These are phyloP conservation scores for Pachypsylla venusta DNA, from an alignment of 1,140 invertebrate species.

Conservation along the genomic window DNA sequence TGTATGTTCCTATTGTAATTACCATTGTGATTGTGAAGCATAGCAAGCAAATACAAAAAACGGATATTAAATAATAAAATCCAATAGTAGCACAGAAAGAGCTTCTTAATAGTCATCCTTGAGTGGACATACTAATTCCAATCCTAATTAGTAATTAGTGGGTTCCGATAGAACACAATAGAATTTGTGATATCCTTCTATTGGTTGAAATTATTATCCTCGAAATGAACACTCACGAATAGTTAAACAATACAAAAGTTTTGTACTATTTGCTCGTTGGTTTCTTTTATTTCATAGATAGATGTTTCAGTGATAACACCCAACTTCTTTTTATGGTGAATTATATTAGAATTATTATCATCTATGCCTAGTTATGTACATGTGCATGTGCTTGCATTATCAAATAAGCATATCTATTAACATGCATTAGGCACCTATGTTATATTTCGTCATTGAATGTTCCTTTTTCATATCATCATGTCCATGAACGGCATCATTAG, in stretches of 20 bases:
- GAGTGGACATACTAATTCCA: conserved; percentile 8
- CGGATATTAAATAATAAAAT: background rate
- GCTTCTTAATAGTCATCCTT: background rate
- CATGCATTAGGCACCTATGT: too few species aligned
- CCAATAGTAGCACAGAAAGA: background rate
- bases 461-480: too few species aligned
- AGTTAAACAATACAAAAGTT: conserved; percentile 1
- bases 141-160: conserved; percentile 8
- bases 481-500: too few species aligned
- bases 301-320: conserved; percentile 8
- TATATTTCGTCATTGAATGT: too few species aligned
- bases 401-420: too few species aligned
- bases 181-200: conserved; percentile 6
- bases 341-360: background rate
- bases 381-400: too few species aligned
- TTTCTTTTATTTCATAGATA: too few species aligned
- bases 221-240: conserved; percentile 9
- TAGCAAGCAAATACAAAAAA: background rate
- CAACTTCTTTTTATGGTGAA: background rate
- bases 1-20: background rate
- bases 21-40: background rate
- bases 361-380: too few species aligned
- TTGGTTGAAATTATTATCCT: conserved; percentile 3
- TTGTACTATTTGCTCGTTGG: too few species aligned
- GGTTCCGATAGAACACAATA: conserved; percentile 4